phyloP scores from a whole-genome alignment of 2,113 vertebrate genomes.

The Tauraco erythrolophus region DNA sequence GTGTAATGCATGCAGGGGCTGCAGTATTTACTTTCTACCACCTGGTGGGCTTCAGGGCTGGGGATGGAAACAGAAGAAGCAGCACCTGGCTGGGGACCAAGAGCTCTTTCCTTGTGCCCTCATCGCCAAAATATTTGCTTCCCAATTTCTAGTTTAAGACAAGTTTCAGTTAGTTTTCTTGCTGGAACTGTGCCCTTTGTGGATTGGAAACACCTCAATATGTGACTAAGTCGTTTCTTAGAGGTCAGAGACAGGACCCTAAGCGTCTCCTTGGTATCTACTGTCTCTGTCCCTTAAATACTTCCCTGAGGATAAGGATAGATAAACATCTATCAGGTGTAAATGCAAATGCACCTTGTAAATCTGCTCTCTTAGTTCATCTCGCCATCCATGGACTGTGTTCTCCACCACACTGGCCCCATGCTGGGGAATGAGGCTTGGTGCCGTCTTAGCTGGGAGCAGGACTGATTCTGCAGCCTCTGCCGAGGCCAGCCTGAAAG shows the following conservation, averaged over 20 bases:
- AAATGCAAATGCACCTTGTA: not conserved
- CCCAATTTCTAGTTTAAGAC: not conserved
- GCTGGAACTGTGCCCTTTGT: not conserved
- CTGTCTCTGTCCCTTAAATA: not conserved
- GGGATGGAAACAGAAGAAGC: not conserved
- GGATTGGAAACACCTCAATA: not conserved
- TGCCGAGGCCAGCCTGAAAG: not conserved
- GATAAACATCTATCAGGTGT: not conserved
- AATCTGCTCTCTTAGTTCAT: not conserved
- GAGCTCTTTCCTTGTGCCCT: not conserved
- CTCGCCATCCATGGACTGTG: fast-evolving
- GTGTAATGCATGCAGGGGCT: not conserved
- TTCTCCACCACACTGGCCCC: fast-evolving
- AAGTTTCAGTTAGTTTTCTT: not conserved
- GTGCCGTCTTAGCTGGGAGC: not conserved
- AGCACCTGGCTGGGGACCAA: not conserved
- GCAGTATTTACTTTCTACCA: not conserved
- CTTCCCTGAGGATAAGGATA: not conserved
- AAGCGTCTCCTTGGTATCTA: not conserved
- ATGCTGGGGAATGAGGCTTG: not conserved
- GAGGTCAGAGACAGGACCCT: not conserved
- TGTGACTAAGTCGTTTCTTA: not conserved
- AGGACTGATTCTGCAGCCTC: not conserved
- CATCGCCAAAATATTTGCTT: not conserved
- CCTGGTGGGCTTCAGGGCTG: fast-evolving